Conservation (phyloP, 92 coral and sea anemone species). For the Plumapathes pennacea region DNA sequence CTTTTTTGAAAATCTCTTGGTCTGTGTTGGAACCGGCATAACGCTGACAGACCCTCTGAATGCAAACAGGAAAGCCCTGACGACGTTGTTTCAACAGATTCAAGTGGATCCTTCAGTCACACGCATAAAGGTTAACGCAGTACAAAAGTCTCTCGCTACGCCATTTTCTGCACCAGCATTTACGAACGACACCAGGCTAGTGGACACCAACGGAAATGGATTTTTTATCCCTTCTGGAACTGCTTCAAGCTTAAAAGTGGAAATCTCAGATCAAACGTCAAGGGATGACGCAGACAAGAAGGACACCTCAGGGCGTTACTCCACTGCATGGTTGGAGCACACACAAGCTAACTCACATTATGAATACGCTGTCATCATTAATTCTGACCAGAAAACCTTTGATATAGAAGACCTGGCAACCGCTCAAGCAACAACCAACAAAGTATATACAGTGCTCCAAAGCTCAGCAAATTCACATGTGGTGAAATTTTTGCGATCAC, state of each 20-base stretch:
- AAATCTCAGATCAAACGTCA: conserved; percentile 34
- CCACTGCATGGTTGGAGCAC: conserved; percentile 65
- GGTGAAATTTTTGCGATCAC: conserved; percentile 43
- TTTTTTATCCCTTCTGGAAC: conserved; percentile 40
- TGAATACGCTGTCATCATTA: conserved; percentile 50
- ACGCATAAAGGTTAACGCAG: conserved; percentile 21
- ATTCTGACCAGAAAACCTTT: not conserved
- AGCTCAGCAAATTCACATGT: conserved; percentile 47
- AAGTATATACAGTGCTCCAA: conserved; percentile 28
- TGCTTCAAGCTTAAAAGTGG: conserved; percentile 6
- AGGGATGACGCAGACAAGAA: too few relatives aligned
- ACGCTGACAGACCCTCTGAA: conserved; percentile 5
- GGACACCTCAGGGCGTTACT: conserved; percentile 33
- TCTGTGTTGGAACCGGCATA: conserved; percentile 63
- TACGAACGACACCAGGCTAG: conserved; percentile 7
- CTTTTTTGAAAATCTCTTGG: conserved; percentile 62
- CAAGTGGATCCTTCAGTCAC: conserved; percentile 2
- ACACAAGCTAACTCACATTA: not conserved
- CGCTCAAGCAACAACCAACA: conserved; percentile 11
- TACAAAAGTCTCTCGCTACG: not conserved
- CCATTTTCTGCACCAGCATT: not conserved
- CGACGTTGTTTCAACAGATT: conserved; percentile 78
- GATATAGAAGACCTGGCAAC: conserved; percentile 11
- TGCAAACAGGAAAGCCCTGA: conserved; percentile 38
- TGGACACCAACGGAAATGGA: conserved; percentile 43